phyloP scores from a whole-genome alignment of 2,113 vertebrate genomes.

The Hystrix brachyura region DNA sequence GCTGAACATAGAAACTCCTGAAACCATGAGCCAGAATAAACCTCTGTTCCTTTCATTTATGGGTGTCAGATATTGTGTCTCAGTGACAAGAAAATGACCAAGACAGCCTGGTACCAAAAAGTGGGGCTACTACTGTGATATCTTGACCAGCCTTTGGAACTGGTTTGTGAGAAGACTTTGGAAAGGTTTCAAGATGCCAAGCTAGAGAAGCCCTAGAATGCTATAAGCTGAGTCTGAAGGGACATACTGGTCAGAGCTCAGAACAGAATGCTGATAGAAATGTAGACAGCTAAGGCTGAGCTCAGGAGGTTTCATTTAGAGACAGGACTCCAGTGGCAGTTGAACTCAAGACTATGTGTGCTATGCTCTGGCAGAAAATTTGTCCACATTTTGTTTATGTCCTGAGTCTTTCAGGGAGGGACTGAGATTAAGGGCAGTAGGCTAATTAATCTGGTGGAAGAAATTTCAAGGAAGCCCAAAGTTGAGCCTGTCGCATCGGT shows the following conservation, averaged over 20 bases:
- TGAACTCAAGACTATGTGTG: background rate
- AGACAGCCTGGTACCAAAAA: background rate
- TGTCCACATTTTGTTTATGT: background rate
- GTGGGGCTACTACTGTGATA: background rate
- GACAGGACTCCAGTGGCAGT: background rate
- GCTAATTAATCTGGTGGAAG: background rate
- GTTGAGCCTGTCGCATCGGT: background rate
- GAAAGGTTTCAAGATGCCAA: background rate
- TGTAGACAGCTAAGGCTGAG: background rate
- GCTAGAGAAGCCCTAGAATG: background rate
- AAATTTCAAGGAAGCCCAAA: background rate
- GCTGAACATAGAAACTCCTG: background rate
- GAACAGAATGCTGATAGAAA: background rate
- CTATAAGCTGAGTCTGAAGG: background rate
- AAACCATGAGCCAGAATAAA: background rate
- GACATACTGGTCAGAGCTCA: background rate
- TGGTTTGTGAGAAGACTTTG: background rate
- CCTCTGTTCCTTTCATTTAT: background rate
- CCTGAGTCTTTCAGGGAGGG: background rate
- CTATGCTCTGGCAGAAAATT: background rate
- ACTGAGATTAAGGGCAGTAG: background rate
- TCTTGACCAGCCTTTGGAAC: background rate
- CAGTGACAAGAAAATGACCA: too few species aligned
- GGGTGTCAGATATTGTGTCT: background rate
- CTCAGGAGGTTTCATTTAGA: background rate